Percentiles rank a stretch among this genome's conserved stretches.
Conservation (phyloP, 2,113 vertebrate species). For the Thalassarche chlororhynchos region DNA sequence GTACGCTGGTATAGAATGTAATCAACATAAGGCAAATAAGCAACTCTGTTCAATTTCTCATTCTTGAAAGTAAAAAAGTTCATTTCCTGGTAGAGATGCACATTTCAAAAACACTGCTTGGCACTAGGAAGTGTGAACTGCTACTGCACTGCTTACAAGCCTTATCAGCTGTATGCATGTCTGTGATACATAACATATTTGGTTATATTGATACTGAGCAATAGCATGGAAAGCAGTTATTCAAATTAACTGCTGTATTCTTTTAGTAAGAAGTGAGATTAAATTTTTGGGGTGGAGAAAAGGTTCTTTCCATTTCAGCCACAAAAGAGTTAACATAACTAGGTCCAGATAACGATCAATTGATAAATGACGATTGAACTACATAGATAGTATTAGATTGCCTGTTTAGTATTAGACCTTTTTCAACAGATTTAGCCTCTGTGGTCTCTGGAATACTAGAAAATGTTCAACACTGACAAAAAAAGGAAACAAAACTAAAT, state of each 20-base stretch:
- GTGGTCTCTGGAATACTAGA: conserved; percentile 59
- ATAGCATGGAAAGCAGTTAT: background rate
- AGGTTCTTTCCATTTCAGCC: conserved; percentile 53
- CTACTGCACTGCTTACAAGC: background rate
- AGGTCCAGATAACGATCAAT: conserved; percentile 78
- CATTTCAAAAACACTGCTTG: conserved; percentile 17
- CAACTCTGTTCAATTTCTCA: conserved; percentile 57
- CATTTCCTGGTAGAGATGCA: conserved; percentile 47
- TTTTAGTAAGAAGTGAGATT: background rate
- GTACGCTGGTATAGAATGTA: conserved; percentile 83
- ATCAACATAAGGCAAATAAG: conserved; percentile 81
- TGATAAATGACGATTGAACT: conserved; percentile 80
- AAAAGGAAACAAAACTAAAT: conserved; percentile 62
- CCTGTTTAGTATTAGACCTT: conserved; percentile 70
- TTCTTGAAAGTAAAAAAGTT: conserved; percentile 70
- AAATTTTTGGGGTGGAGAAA: background rate
- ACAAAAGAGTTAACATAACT: conserved; percentile 78
- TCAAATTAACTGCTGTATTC: conserved; percentile 32
- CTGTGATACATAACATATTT: background rate
- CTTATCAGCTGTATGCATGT: background rate
- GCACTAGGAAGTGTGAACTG: conserved; percentile 6
- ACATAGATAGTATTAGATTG: conserved; percentile 74
- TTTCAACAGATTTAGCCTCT: conserved; percentile 69
- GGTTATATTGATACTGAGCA: conserved; percentile 15
- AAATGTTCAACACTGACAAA: conserved; percentile 61